These are phyloP conservation scores for Drosophila paucipuncta DNA, from an alignment of 2,888 invertebrate genomes.

Conservation along the genomic window DNA sequence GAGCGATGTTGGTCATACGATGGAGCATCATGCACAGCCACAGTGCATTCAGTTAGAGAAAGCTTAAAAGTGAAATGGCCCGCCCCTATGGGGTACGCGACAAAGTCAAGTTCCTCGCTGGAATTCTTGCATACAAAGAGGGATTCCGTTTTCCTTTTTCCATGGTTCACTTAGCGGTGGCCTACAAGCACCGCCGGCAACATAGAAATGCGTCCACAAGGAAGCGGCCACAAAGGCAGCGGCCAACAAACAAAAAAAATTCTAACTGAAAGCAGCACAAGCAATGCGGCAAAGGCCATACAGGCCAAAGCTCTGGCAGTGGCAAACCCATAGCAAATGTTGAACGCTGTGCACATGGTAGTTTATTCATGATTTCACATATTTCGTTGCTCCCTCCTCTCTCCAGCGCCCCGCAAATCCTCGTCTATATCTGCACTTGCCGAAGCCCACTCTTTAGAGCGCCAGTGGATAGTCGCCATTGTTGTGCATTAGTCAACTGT, in stretches of 20 bases:
- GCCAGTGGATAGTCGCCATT: constrained; percentile 46
- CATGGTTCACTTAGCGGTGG: constrained; percentile 32
- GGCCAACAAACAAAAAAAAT: constrained; percentile 11
- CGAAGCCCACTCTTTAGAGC: constrained; percentile 4
- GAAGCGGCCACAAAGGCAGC: constrained; percentile 45
- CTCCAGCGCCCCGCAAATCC: neutral
- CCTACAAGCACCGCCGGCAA: constrained; percentile 18
- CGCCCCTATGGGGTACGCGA: constrained; percentile 19
- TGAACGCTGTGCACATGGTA: constrained; percentile 81
- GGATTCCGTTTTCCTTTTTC: constrained; percentile 17
- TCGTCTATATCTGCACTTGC: constrained; percentile 3
- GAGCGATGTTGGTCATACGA: neutral
- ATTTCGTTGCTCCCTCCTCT: constrained; percentile 54
- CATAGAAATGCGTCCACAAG: constrained; percentile 35
- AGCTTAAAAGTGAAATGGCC: constrained; percentile 52
- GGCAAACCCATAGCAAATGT: constrained; percentile 40
- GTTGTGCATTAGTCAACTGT: constrained; percentile 70
- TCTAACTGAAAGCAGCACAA: constrained; percentile 8
- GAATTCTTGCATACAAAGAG: constrained; percentile 59
- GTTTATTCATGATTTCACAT: constrained; percentile 82
- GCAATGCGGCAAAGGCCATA: constrained; percentile 2
- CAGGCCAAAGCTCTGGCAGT: neutral
- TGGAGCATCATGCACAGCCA: constrained; percentile 9
- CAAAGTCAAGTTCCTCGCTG: constrained; percentile 67
- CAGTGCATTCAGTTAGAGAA: constrained; percentile 37